Evolutionary conservation across 2,888 invertebrate species (phyloP).

Genomic region (Drosophila greeni): DNA sequence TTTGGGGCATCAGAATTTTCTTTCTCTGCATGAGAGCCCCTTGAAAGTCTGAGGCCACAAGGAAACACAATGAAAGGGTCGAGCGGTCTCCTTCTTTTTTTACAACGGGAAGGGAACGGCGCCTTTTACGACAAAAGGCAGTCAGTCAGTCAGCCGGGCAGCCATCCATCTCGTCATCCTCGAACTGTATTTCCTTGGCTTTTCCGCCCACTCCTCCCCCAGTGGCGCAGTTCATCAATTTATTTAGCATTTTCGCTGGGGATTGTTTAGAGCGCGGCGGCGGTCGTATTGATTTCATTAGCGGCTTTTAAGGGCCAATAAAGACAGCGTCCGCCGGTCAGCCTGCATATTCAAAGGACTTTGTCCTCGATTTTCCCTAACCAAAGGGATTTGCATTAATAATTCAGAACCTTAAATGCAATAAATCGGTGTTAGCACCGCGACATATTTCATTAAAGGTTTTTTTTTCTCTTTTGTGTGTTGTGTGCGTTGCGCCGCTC

Average conservation of each 20-base stretch:
- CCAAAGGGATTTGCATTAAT: constrained; percentile 30
- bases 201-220: constrained; percentile 20
- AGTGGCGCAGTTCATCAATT: constrained; percentile 66
- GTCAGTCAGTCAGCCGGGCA: constrained; percentile 39
- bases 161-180: constrained; percentile 30
- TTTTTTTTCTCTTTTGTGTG: not conserved
- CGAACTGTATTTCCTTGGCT: constrained; percentile 30
- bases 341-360: constrained; percentile 46
- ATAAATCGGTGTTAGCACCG: constrained; percentile 24
- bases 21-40: not conserved
- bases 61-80: constrained; percentile 49
- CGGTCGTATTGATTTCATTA: constrained; percentile 66
- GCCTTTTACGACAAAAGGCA: constrained; percentile 53
- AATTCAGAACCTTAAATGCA: constrained; percentile 23
- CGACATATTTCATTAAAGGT: constrained; percentile 13
- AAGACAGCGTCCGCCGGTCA: constrained; percentile 23
- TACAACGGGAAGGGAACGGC: constrained; percentile 46
- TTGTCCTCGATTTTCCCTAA: not conserved
- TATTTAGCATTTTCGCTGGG: constrained; percentile 62
- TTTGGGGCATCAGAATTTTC: not conserved
- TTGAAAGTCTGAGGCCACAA: constrained; percentile 19
- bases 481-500: not conserved
- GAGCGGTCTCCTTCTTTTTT: constrained; percentile 49
- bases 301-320: constrained; percentile 54
- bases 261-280: constrained; percentile 59